These are phyloP conservation scores for Etheostoma spectabile DNA, from an alignment of 2,113 vertebrate species.

Conservation along the genomic window DNA sequence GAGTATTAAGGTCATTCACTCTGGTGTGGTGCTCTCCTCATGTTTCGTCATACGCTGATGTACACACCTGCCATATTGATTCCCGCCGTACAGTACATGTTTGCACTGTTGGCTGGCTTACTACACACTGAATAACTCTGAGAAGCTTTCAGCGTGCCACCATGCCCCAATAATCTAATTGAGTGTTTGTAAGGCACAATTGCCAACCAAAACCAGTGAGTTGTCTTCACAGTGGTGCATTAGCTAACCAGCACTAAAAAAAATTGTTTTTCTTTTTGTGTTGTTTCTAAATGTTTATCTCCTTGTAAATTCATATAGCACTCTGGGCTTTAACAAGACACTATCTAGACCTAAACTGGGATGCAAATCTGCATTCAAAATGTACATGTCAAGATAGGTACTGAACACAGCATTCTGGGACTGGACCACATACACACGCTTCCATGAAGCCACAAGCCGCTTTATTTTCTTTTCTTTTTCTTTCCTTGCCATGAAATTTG, in stretches of 20 bases:
- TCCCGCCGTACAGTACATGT: neutral
- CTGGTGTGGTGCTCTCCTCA: neutral
- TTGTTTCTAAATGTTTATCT: neutral
- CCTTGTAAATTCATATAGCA: neutral
- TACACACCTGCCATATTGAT: neutral
- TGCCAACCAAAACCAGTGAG: neutral
- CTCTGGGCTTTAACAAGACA: neutral
- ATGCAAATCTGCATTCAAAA: neutral
- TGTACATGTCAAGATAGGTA: slow-evolving; percentile 23
- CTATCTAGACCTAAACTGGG: neutral
- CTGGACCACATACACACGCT: neutral
- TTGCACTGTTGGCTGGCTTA: neutral
- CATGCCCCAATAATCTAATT: neutral
- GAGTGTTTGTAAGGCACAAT: neutral
- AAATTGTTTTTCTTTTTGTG: neutral
- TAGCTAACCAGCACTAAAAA: neutral
- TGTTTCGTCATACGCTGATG: slow-evolving; percentile 8
- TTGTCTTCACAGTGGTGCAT: neutral
- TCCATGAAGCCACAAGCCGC: neutral
- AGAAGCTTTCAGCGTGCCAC: neutral
- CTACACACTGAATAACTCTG: neutral
- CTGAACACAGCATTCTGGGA: slow-evolving; percentile 15
- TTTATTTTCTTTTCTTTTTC: too few relatives aligned
- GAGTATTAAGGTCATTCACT: neutral
- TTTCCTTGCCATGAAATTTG: neutral